A percentile compares a stretch with the other conserved stretches of the same genome.
phyloP scores from a whole-genome alignment of 2,797 vertebrate genomes.

The Sorex maritimensis region DNA sequence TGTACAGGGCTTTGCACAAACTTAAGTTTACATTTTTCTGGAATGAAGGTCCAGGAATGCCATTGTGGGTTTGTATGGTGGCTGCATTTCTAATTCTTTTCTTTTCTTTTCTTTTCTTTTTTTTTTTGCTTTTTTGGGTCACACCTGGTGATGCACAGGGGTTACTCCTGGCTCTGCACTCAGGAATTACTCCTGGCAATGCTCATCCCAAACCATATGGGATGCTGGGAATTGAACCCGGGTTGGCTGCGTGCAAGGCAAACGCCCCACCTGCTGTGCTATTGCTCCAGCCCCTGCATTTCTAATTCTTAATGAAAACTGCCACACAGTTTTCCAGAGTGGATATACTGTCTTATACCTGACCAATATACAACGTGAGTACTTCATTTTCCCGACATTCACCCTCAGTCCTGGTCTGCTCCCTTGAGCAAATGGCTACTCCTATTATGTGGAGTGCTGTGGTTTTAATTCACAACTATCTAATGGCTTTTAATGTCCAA shows the following conservation, averaged over 20 bases:
- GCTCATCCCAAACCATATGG: no score
- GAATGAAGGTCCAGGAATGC: background rate
- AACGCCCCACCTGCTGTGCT: no score
- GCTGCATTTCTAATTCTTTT: background rate
- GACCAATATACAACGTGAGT: background rate
- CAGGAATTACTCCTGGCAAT: no score
- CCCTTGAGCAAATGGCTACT: background rate
- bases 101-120: no score
- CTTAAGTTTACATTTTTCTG: conserved; percentile 6
- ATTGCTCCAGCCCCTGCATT: no score
- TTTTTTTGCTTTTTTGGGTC: no score
- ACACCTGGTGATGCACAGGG: no score
- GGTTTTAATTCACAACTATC: background rate
- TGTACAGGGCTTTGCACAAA: background rate
- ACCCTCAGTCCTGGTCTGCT: background rate
- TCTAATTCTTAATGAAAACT: conserved; percentile 19
- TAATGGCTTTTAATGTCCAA: background rate
- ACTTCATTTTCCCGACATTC: background rate
- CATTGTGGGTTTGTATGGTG: conserved; percentile 3
- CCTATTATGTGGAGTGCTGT: background rate
- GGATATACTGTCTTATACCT: background rate
- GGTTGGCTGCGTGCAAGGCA: no score
- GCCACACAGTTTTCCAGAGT: background rate
- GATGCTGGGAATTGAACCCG: no score
- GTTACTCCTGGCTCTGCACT: no score